Percentiles rank a stretch among this genome's conserved stretches.
These are phyloP conservation scores for Drosophila mimica DNA, from an alignment of 2,888 invertebrate species.

Conservation along the genomic window DNA sequence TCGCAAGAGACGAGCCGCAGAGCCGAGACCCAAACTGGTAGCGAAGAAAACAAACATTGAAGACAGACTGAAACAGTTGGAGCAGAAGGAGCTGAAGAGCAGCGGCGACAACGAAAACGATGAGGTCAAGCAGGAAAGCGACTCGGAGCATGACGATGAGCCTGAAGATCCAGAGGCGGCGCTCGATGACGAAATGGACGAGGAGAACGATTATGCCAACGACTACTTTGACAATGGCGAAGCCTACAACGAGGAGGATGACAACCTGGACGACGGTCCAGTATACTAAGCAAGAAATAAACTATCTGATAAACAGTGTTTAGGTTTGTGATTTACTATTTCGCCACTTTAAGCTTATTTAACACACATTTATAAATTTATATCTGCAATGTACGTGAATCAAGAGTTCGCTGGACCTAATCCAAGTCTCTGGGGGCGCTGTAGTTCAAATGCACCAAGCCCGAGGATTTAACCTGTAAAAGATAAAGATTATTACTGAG, in stretches of 20 bases:
- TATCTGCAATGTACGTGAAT: constrained; percentile 49
- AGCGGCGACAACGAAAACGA: constrained; percentile 86
- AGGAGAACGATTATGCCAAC: constrained; percentile 94
- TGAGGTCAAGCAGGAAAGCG: constrained; percentile 88
- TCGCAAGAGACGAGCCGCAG: constrained; percentile 70
- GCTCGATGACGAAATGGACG: constrained; percentile 93
- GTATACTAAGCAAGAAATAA: constrained; percentile 86
- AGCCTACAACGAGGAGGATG: constrained; percentile 94
- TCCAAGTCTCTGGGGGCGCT: constrained; percentile 87
- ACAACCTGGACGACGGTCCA: constrained; percentile 93
- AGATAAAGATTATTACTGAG: neutral
- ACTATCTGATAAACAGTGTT: constrained; percentile 29
- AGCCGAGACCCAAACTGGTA: constrained; percentile 32
- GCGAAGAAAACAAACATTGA: constrained; percentile 81
- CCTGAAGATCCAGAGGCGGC: constrained; percentile 77
- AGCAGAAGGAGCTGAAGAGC: constrained; percentile 87
- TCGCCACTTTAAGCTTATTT: constrained; percentile 69
- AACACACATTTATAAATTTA: constrained; percentile 56
- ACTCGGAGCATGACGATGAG: constrained; percentile 85
- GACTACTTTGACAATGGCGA: constrained; percentile 96
- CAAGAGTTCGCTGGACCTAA: constrained; percentile 75
- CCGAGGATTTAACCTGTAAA: constrained; percentile 87
- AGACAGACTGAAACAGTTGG: constrained; percentile 88
- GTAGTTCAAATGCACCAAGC: constrained; percentile 88
- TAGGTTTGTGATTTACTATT: constrained; percentile 67